Percentiles rank a stretch among this genome's conserved stretches.
Conservation (phyloP, 2,113 vertebrate genomes). For the Nesogale talazaci region DNA sequence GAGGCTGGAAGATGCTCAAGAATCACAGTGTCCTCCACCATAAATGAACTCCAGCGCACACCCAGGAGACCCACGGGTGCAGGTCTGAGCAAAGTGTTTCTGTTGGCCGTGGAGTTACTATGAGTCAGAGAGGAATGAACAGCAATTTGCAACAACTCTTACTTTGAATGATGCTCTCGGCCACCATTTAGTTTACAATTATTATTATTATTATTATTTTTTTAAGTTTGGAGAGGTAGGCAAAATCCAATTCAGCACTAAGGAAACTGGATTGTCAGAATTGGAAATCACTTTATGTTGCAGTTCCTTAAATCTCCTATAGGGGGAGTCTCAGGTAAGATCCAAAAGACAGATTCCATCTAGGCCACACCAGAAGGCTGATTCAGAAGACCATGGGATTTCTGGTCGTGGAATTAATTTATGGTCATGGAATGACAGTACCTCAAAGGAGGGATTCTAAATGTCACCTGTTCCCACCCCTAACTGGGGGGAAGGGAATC, state of each 20-base stretch:
- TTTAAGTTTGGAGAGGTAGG: background rate
- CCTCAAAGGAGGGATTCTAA: background rate
- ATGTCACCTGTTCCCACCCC: background rate
- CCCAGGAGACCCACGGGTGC: background rate
- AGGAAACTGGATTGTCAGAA: background rate
- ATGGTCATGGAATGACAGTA: background rate
- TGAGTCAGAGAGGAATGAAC: background rate
- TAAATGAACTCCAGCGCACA: background rate
- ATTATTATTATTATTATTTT: too few relatives aligned
- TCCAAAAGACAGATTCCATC: too few relatives aligned
- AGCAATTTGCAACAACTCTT: background rate
- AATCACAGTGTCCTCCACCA: background rate
- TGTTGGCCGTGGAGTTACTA: background rate
- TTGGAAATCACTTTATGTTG: background rate
- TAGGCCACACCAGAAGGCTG: too few relatives aligned
- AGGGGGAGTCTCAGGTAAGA: too few relatives aligned
- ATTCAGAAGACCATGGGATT: too few relatives aligned
- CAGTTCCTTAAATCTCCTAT: too few relatives aligned
- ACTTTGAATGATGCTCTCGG: background rate
- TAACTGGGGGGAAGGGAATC: fast-evolving
- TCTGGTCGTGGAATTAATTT: too few relatives aligned
- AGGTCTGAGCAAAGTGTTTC: background rate
- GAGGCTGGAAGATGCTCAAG: background rate
- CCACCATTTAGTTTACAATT: background rate
- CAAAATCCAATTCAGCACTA: background rate